Percentiles rank a stretch among this genome's conserved stretches.
Conservation (phyloP, 2,797 vertebrate species). For the Manis pentadactyla region DNA sequence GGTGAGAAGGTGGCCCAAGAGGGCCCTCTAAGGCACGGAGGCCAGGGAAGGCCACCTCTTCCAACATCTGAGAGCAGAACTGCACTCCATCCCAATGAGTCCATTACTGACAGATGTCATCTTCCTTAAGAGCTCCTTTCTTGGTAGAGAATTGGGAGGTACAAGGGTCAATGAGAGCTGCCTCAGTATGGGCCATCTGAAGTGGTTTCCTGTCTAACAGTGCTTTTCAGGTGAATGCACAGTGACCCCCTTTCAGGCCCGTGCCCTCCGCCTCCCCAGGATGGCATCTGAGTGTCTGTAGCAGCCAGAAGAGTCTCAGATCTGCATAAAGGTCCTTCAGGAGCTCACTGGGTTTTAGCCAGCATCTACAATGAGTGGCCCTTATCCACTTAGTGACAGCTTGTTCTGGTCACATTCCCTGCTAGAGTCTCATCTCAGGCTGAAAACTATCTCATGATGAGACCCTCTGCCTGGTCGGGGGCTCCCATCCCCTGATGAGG, state of each 20-base stretch:
- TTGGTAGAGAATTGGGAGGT: not conserved
- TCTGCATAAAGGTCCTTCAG: not conserved
- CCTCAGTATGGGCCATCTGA: not conserved
- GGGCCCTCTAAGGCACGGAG: too few species aligned
- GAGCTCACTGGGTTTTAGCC: not conserved
- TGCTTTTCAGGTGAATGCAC: not conserved
- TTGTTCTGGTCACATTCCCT: not conserved
- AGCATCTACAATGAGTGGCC: not conserved
- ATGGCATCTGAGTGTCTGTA: not conserved
- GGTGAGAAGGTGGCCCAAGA: not conserved
- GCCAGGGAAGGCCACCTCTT: not conserved
- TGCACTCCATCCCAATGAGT: not conserved
- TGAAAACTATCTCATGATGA: not conserved
- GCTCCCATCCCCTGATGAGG: not conserved
- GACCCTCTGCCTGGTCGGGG: not conserved
- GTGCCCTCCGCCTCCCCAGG: not conserved
- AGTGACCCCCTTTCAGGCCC: not conserved
- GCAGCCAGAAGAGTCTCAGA: not conserved
- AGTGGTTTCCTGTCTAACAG: not conserved
- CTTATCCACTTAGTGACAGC: not conserved
- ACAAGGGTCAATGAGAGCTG: not conserved
- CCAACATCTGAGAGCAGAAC: not conserved
- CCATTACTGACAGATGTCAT: not conserved
- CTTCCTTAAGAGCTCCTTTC: not conserved
- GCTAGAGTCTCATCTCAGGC: not conserved